A percentile compares a stretch with the other conserved stretches of the same genome.
These are phyloP conservation scores for Hipparchia semele DNA, from an alignment of 2,888 invertebrate genomes.

Conservation along the genomic window DNA sequence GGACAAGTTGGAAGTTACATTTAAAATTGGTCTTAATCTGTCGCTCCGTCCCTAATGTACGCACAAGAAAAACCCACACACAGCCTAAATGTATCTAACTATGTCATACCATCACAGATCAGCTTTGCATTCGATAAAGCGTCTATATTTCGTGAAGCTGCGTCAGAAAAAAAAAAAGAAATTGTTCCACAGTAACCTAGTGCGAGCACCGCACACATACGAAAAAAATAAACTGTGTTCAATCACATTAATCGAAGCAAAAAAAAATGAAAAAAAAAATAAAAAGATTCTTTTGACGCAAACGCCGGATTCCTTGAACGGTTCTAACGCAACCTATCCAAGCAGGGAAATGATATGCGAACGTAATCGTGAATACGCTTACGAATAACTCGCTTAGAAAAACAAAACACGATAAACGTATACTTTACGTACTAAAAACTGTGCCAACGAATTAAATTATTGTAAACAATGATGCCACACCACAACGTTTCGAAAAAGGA, in stretches of 20 bases:
- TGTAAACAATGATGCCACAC: conserved; percentile 40
- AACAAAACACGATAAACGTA: conserved; percentile 16
- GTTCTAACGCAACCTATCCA: conserved; percentile 9
- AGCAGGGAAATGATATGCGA: conserved; percentile 4
- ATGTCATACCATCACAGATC: conserved; percentile 80
- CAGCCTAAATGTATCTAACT: conserved; percentile 73
- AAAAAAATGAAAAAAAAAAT: conserved; percentile 17
- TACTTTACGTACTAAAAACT: conserved; percentile 15
- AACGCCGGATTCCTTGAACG: conserved; percentile 29
- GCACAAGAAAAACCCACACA: conserved; percentile 60
- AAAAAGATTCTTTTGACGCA: conserved; percentile 23
- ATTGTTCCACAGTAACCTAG: conserved; percentile 23
- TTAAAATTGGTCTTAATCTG: conserved; percentile 52
- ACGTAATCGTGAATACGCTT: background rate
- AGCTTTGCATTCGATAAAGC: conserved; percentile 74
- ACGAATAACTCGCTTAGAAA: conserved; percentile 13
- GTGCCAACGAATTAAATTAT: conserved; percentile 23
- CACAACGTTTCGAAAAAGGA: conserved; percentile 64
- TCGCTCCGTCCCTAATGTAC: conserved; percentile 50
- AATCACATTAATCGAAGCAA: conserved; percentile 14
- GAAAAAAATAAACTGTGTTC: background rate
- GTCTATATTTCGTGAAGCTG: conserved; percentile 59
- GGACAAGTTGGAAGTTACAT: conserved; percentile 43
- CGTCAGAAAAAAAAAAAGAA: conserved; percentile 38
- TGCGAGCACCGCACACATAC: background rate